Base-by-base conservation (phyloP, 2,113 vertebrate genomes). In the Rattus rattus region DNA sequence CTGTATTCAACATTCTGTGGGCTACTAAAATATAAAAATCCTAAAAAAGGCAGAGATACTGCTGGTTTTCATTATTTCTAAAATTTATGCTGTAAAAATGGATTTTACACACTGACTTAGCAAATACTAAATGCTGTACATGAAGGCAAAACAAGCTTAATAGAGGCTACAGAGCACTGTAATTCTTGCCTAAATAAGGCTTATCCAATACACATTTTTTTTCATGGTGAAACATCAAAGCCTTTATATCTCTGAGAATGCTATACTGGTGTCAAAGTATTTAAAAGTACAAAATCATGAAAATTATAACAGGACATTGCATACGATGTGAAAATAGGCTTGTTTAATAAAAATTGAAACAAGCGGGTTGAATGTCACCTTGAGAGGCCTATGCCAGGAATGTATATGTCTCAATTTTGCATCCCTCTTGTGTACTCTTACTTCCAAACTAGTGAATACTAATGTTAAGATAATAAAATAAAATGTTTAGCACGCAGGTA, bases 341-440 rank as follows among this genome's bases (percentile, higher is more conserved):
- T 72, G 7, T 72, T 28, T 63, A 43, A 17, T 54, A 43, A 87
- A 28, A 85, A 39, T 10, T 90, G 43, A 86, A 61, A 22, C n/a
- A 70, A 36, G 26, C 33, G 28, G 28, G 10, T 20, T 19, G 2
- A 79, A 5, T 65, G 61, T 39, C 65, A 47, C 19, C n/a, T 54
- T 28, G 33, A 49, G 49, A 47, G 63, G 26, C 7, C 24, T 56
- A 24, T 12, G 12, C 3, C 19, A 28, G 30, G n/a, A 49, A 36
- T 14, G 7, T 36, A 49, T 20, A n/a, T 20, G 14, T 61, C 39
- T 81, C 33, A 91, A 1, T 13, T 33, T 30, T 80, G 22, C 26
- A 33, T 33, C 14, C 12, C 17, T 39, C 39, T 54, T 69, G 7
- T 19, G 4, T 17, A 5, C 4, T 0, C 13, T 4, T 1, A 26